Percentiles rank a stretch among this genome's conserved stretches.
Evolutionary conservation across 2,113 vertebrate genomes (phyloP).

Genomic region (Uropsilus gracilis): DNA sequence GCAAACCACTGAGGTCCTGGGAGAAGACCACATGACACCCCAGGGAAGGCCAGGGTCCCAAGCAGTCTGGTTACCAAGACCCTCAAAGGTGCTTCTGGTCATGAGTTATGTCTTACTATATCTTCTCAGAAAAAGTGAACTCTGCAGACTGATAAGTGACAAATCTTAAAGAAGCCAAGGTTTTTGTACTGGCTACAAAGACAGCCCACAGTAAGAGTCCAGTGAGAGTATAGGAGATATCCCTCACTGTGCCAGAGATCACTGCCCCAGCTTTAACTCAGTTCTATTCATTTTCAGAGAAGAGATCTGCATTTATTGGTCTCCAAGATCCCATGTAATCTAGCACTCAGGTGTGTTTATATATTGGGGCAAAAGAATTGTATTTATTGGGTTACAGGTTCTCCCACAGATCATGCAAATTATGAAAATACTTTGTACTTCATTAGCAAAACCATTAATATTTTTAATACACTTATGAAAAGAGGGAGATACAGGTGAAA

Average conservation of each 20-base stretch:
- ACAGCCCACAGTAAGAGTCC: background rate
- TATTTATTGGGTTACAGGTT: background rate
- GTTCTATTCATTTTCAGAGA: background rate
- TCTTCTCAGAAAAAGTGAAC: background rate
- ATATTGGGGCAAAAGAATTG: background rate
- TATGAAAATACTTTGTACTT: background rate
- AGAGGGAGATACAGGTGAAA: fast-evolving
- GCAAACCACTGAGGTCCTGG: background rate
- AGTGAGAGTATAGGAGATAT: background rate
- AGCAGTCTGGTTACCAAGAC: background rate
- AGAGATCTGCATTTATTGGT: background rate
- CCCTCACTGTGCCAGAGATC: background rate
- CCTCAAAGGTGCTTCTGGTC: background rate
- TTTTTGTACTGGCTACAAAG: background rate
- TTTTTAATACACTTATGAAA: background rate
- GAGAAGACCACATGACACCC: background rate
- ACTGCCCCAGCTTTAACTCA: background rate
- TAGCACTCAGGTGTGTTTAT: background rate
- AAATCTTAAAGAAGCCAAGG: background rate
- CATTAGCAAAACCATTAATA: background rate
- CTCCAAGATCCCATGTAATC: background rate
- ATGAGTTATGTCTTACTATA: background rate
- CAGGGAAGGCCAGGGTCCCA: background rate
- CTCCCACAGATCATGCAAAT: background rate
- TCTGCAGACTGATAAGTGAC: background rate